Conservation (phyloP, 2,113 vertebrate genomes). For the Pantherophis guttatus region DNA sequence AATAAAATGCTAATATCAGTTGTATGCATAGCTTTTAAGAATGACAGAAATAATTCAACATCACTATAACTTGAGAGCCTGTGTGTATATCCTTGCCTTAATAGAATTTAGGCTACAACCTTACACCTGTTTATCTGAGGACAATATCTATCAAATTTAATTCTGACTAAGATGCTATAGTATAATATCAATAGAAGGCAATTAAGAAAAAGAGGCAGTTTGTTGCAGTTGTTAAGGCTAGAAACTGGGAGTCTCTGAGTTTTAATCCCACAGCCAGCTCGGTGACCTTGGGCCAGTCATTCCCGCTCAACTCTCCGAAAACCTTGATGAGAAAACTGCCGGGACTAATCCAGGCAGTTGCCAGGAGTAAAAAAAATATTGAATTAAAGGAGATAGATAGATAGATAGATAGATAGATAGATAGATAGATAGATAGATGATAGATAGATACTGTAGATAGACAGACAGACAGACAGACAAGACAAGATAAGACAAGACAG, state of each 20-base stretch:
- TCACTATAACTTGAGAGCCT: neutral
- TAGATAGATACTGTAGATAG: too few species aligned
- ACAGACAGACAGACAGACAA: too few species aligned
- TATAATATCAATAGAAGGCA: neutral
- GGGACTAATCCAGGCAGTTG: neutral
- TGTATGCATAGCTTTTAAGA: neutral
- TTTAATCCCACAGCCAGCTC: neutral
- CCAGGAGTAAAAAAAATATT: neutral
- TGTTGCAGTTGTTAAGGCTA: neutral
- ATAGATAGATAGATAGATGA: too few species aligned
- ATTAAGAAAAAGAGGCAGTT: neutral
- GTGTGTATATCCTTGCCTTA: neutral
- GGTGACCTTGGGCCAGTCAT: neutral
- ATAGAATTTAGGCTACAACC: neutral
- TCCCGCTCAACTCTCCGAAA: neutral
- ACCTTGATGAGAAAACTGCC: neutral
- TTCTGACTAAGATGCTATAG: neutral
- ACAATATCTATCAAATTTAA: neutral
- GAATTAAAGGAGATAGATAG: neutral
- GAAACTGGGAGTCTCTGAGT: neutral
- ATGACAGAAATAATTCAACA: neutral
- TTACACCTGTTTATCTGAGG: neutral
- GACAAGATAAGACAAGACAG: too few species aligned
- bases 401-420: too few species aligned
- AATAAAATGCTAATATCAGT: neutral